These are phyloP conservation scores for Nemotelus nigrinus DNA, from an alignment of 2,888 invertebrate species.

Conservation along the genomic window DNA sequence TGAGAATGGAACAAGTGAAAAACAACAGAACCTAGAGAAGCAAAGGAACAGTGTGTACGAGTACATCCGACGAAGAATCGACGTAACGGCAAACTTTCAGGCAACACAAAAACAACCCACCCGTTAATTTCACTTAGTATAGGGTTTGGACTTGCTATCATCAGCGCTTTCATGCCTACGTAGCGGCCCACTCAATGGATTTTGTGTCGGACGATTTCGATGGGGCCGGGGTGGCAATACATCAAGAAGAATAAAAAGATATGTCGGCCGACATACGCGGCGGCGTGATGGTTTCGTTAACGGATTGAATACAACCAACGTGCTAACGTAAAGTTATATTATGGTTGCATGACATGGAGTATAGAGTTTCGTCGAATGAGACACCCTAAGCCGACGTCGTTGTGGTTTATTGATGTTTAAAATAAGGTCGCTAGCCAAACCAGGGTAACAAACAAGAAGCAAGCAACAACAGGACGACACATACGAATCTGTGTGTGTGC, in stretches of 20 bases:
- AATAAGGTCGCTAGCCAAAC: conserved; percentile 27
- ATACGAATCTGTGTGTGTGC: neutral
- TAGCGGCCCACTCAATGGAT: neutral
- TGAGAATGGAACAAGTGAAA: neutral
- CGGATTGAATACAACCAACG: conserved; percentile 28
- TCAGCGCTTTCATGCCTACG: neutral
- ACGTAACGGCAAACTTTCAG: conserved; percentile 8
- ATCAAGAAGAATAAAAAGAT: neutral
- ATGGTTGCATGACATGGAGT: conserved; percentile 2
- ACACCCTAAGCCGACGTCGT: conserved; percentile 1
- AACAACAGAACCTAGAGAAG: neutral
- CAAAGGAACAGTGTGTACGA: neutral
- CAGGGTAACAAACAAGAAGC: neutral
- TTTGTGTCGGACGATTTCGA: neutral
- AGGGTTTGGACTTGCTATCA: neutral
- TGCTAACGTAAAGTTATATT: conserved; percentile 6
- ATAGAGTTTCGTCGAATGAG: conserved; percentile 22
- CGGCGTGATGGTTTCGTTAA: conserved; percentile 8
- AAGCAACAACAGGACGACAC: neutral
- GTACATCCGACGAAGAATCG: neutral
- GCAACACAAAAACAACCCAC: conserved; percentile 2
- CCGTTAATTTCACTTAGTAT: conserved; percentile 29
- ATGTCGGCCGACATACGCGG: neutral
- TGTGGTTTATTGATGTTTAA: conserved; percentile 33
- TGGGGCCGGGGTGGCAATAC: neutral